Evolutionary conservation across 2,888 invertebrate genomes (phyloP), one percentile per base, ranked within the genome.

Genomic region (Coenonympha arcania): DNA sequence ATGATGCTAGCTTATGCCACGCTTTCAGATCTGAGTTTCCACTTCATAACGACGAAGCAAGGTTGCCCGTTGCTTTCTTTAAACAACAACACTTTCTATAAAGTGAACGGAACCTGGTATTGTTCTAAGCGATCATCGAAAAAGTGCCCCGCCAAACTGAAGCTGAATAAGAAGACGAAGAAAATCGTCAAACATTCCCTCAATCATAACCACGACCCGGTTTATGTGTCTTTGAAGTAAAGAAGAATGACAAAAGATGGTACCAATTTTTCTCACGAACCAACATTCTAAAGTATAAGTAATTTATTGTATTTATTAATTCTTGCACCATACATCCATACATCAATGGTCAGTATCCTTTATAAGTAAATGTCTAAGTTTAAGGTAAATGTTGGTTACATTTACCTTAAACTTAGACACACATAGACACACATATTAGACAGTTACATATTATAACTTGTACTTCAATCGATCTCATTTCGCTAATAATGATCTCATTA

Each of bases 151-250:
- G 41, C 41, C 1, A 30, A 28, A 28, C 28, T 41, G 18, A 41
- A 41, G 28, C 28, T 41, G 18, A 28, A 41, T 6, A 41, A 41
- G 18, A 18, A 15, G 5, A 19, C 0, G n/a, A 18, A 28, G 28
- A 41, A 19, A 11, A 41, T 41, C n/a, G 11, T 30, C 1, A 41
- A 28, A 15, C 18, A 18, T 11, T 28, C 28, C 2, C 41, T 41
- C 16, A 11, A n/a, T 4, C 41, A 41, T 18, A 41, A 41, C 19
- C 41, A 41, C 28, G 41, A 30, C 9, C 41, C 28, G 6, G 11
- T 28, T 11, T 41, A 41, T 28, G n/a, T 41, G 6, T 41, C 41
- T 28, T 41, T 41, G n/a, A n/a, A n/a, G 16, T 41, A 41, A 41
- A 20, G 3, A 3, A n/a, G 4, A 28, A n/a, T 28, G 4, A 28